Evolutionary conservation across 2,113 vertebrate species (phyloP).

Genomic region (Miniopterus natalensis): DNA sequence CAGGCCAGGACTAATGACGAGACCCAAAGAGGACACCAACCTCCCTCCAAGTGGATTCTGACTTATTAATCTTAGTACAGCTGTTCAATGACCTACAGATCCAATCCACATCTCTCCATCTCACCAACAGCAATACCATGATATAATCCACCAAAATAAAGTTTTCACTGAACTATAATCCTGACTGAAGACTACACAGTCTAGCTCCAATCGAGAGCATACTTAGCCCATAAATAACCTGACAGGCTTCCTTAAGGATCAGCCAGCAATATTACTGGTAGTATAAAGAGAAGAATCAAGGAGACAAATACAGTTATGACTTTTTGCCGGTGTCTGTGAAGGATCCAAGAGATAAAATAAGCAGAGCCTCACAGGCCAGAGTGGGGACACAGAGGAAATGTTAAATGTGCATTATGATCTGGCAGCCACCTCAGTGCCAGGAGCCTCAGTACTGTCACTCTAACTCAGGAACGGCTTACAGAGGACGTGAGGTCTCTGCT

Average conservation of each 20-base stretch:
- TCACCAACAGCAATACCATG: background rate
- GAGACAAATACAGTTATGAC: slow-evolving; percentile 12
- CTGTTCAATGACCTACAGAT: slow-evolving; percentile 44
- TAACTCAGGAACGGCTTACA: slow-evolving; percentile 24
- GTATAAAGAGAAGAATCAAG: slow-evolving; percentile 55
- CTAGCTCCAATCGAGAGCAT: background rate
- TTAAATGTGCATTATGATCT: slow-evolving; percentile 28
- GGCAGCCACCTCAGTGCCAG: background rate
- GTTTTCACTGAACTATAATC: slow-evolving; percentile 33
- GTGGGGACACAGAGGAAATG: slow-evolving; percentile 16
- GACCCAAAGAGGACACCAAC: slow-evolving; percentile 57
- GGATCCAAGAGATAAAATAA: slow-evolving; percentile 56
- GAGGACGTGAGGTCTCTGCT: background rate
- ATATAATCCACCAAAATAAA: slow-evolving; percentile 42
- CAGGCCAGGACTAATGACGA: slow-evolving; percentile 5
- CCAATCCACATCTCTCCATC: slow-evolving; percentile 3
- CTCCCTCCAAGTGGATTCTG: slow-evolving; percentile 28
- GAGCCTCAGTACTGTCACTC: background rate
- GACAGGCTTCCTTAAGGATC: slow-evolving; percentile 46
- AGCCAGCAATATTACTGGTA: background rate
- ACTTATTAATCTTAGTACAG: slow-evolving; percentile 44
- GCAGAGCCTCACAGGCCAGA: slow-evolving; percentile 16
- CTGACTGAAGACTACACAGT: slow-evolving; percentile 32
- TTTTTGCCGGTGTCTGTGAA: slow-evolving; percentile 42
- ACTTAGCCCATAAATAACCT: slow-evolving; percentile 5